Conservation (phyloP, 2,797 vertebrate species). For the Anisognathus igniventris region DNA sequence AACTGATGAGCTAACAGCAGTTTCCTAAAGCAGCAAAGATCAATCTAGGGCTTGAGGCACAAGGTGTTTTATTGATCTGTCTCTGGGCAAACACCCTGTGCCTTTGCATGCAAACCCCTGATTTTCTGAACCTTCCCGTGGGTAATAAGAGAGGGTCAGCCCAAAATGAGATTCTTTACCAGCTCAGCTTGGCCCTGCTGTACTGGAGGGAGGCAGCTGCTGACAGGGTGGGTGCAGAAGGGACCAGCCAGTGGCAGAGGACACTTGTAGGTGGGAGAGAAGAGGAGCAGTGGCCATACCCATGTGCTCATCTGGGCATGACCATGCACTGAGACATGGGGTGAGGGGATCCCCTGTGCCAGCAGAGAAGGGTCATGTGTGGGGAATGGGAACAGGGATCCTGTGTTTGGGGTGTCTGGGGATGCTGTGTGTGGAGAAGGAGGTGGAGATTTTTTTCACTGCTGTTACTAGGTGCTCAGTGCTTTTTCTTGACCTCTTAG, state of each 20-base stretch:
- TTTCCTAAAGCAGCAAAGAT: background rate
- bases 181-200: background rate
- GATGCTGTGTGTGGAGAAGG: rapidly evolving
- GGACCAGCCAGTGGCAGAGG: background rate
- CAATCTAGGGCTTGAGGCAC: background rate
- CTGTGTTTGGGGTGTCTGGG: background rate
- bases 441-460: background rate
- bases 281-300: background rate
- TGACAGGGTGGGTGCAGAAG: background rate
- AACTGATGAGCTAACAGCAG: background rate
- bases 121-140: rapidly evolving
- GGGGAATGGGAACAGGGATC: background rate
- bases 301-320: rapidly evolving
- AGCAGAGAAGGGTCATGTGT: background rate
- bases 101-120: background rate
- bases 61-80: background rate
- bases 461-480: rapidly evolving
- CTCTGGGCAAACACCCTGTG: background rate
- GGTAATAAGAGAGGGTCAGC: background rate
- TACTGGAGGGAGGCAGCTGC: background rate
- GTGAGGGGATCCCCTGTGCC: background rate
- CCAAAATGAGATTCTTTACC: background rate
- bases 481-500: background rate
- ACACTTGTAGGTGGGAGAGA: background rate
- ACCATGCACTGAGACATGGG: rapidly evolving